A percentile compares a stretch with the other conserved stretches of the same genome.
phyloP scores from a whole-genome alignment of 2,113 vertebrate genomes.

The Amia ocellicauda region DNA sequence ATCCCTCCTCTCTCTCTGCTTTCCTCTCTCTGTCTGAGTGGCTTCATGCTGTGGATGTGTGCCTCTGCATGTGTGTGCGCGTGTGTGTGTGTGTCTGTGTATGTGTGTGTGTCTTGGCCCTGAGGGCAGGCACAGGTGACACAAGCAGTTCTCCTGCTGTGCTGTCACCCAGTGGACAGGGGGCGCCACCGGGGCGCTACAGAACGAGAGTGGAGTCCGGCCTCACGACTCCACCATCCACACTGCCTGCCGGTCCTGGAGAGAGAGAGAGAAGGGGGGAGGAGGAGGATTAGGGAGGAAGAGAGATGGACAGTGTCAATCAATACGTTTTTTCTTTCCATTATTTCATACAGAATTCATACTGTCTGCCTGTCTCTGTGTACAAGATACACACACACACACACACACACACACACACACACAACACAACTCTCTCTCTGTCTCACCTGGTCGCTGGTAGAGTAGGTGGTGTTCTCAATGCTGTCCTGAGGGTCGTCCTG shows the following conservation, averaged over 20 bases:
- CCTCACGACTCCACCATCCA: conserved; percentile 19
- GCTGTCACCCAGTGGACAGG: conserved; percentile 36
- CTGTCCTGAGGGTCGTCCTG: not conserved
- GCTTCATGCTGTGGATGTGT: conserved; percentile 12
- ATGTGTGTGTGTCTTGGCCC: not conserved
- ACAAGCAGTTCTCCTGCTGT: conserved; percentile 64
- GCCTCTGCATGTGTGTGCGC: conserved; percentile 10
- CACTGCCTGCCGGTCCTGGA: conserved; percentile 35
- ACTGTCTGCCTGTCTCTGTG: not conserved
- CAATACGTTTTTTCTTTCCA: not conserved
- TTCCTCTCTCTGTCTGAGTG: not conserved
- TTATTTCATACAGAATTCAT: not conserved
- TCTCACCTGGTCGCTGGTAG: not conserved
- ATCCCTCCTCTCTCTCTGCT: too few relatives aligned
- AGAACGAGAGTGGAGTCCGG: conserved; percentile 6
- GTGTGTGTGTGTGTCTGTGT: conserved; percentile 8
- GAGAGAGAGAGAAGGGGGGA: conserved; percentile 11
- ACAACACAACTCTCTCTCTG: too few relatives aligned
- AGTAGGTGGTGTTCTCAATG: not conserved
- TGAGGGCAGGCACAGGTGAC: conserved; percentile 20
- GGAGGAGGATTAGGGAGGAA: too few relatives aligned
- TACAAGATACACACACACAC: not conserved
- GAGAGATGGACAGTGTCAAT: not conserved
- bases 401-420: too few relatives aligned
- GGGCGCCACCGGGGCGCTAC: conserved; percentile 26